Base-by-base conservation (phyloP, 1,140 invertebrate species). In the Drosophila bipectinata region DNA sequence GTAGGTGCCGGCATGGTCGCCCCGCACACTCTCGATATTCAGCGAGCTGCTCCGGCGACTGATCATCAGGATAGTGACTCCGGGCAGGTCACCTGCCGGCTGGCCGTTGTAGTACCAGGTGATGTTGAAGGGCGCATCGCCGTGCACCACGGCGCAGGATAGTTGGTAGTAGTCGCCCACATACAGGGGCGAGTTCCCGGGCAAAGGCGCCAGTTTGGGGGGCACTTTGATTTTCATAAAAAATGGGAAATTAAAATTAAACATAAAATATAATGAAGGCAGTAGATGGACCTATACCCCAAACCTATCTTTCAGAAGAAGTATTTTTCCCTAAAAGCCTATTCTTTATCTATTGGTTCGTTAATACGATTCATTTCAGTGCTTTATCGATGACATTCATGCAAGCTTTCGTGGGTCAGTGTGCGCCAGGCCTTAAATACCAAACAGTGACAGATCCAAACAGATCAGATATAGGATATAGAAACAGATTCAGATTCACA, bases 81-180 rank as follows among this genome's bases (percentile, higher is more conserved):
- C 89, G 9, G 75, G 52, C 55, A 82, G 24, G 41, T 85, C 52
- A 8, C 57, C 58, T 26, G 84, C 77, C 53, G 93, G 92, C 68
- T 94, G 93, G 53, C 94, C 95, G 91, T 97, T 95, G 90, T 96
- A 96, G 78, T 94, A 94, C 96, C 96, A 97, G 64, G 94, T 93
- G 59, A 97, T 96, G 68, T 94, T 94, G 69, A 96, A 93, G 8
- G 96, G 96, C 72, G 94, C 93, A 92, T 97, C 96, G 53, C 96
- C 96, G 91, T 96, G 96, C 71, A 95, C 93, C 47, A 97, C 95
- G 28, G 95, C 94, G 92, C 96, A 97, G 69, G 94, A 94, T 28
- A 96, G 93, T 60, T 96, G 95, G 66, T 96, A 95, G 71, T 95
- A 94, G 91, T 97, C 96, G 67, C 96, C 96, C 90, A 95, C 95